Base-by-base conservation (phyloP, 2,888 invertebrate species). In the Coecobrya sp. region DNA sequence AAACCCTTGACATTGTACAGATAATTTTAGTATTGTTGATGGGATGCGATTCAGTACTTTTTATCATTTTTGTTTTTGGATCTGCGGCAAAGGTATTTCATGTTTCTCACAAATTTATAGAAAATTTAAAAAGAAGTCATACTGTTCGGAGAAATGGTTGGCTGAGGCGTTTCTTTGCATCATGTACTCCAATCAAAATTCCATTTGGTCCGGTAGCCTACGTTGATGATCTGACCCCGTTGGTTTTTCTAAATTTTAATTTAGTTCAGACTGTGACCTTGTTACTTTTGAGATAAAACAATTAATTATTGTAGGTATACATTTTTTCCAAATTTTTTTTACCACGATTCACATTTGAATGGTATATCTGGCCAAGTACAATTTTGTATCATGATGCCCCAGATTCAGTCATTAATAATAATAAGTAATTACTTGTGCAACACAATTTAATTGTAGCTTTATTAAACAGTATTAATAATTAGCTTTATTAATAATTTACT, bases 211-310 rank as follows among this genome's bases (percentile, higher is more conserved):
- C 73, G 16, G 8, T 55, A 1, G 30, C 52, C 0, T 55, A 1
- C n/a, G 55, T 86, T 11, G 42, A 52, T 7, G 30, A 55, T 13
- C 16, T 86, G 30, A 73, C 86, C 0, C 86, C 86, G 5, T 13
- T 86, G n/a, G 30, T 10, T 10, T 86, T 86, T 55, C 0, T 86
- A 5, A 86, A 86, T 19, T 86, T 86, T 55, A 86, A 86, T 55
- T 25, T 86, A 0, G 19, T 49, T 55, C 73, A 73, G 25, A 86
- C 70, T 19, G 86, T 55, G 0, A 86, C 73, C 13, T 55, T 86
- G 27, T n/a, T 86, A 0, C 16, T 86, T 13, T 2, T 85, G 13
- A 25, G 27, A 2, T 65, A 27, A 27, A 25, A 11, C 2, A 25
- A 27, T 27, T n/a, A 65, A 8, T 3, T 7, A 11, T 11, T n/a